phyloP scores from a whole-genome alignment of 2,113 vertebrate species.

The Epinephelus cyanopodus region DNA sequence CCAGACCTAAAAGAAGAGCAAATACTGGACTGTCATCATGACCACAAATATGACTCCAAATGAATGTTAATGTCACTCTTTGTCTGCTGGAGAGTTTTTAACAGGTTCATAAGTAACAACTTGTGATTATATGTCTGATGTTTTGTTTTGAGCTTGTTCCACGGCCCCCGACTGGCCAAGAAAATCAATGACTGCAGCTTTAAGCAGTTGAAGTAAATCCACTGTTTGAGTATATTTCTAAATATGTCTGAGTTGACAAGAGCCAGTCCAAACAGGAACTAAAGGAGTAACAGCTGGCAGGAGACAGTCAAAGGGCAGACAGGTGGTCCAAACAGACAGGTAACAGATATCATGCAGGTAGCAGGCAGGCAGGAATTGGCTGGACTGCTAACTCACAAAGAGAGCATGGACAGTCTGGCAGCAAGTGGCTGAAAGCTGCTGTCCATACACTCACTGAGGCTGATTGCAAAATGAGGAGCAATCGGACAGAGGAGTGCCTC shows the following conservation, averaged over 20 bases:
- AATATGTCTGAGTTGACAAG: not conserved
- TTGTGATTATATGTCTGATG: not conserved
- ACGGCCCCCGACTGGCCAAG: not conserved
- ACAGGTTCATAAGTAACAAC: not conserved
- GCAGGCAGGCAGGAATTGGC: constrained; percentile 14
- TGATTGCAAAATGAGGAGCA: constrained; percentile 23
- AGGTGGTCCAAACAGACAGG: constrained; percentile 24
- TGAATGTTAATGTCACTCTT: not conserved
- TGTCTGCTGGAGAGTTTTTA: not conserved
- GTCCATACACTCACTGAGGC: not conserved
- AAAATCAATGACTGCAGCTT: no score
- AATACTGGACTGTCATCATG: not conserved
- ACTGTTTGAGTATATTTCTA: not conserved
- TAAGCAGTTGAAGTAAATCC: not conserved
- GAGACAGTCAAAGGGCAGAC: constrained; percentile 17
- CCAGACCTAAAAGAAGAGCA: not conserved
- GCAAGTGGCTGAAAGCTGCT: constrained; percentile 22
- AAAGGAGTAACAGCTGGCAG: not conserved
- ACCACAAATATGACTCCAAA: not conserved
- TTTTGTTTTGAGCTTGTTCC: not conserved
- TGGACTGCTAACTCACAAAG: constrained; percentile 6
- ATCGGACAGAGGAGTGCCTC: constrained; percentile 22
- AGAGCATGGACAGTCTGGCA: constrained; percentile 24
- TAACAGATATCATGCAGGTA: constrained; percentile 10
- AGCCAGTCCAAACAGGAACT: not conserved